Evolutionary conservation across 2,888 invertebrate genomes (phyloP).

Genomic region (Macroteleia sp.): DNA sequence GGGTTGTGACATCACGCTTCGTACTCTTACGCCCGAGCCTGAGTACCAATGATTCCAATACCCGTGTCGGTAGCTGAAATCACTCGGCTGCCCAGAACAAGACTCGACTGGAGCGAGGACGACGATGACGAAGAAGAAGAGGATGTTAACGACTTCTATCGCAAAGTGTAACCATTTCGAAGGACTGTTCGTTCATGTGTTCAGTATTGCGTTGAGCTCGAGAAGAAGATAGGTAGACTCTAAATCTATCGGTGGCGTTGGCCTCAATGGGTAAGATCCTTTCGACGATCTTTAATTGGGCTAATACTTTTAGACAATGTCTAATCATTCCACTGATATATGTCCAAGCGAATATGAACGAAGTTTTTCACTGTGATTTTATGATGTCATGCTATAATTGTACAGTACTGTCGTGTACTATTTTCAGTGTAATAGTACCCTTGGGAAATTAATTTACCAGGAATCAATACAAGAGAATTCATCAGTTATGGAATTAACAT

Average conservation of each 20-base stretch:
- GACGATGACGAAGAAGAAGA: slow-evolving; percentile 66
- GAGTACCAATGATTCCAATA: slow-evolving; percentile 84
- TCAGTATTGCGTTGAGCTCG: too few species aligned
- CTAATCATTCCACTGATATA: too few species aligned
- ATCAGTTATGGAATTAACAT: too few species aligned
- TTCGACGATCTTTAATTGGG: too few species aligned
- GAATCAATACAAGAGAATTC: too few species aligned
- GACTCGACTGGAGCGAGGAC: slow-evolving; percentile 59
- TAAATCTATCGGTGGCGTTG: too few species aligned
- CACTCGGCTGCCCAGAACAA: slow-evolving; percentile 6
- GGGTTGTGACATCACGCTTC: slow-evolving; percentile 92
- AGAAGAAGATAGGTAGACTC: too few species aligned
- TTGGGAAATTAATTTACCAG: too few species aligned
- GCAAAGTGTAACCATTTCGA: not conserved
- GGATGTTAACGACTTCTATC: slow-evolving; percentile 53
- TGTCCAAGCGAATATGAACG: slow-evolving; percentile 2
- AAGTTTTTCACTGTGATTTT: not conserved
- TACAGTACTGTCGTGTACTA: not conserved
- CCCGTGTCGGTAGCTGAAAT: slow-evolving; percentile 1
- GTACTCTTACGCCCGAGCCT: slow-evolving; percentile 91
- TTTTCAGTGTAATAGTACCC: not conserved
- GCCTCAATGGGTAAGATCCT: too few species aligned
- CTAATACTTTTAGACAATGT: too few species aligned
- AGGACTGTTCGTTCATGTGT: slow-evolving; percentile 2
- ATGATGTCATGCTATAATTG: slow-evolving; percentile 5